A percentile compares a stretch with the other conserved stretches of the same genome.
These are phyloP conservation scores for Agraylea sexmaculata DNA, from an alignment of 1,140 invertebrate genomes.

Conservation along the genomic window DNA sequence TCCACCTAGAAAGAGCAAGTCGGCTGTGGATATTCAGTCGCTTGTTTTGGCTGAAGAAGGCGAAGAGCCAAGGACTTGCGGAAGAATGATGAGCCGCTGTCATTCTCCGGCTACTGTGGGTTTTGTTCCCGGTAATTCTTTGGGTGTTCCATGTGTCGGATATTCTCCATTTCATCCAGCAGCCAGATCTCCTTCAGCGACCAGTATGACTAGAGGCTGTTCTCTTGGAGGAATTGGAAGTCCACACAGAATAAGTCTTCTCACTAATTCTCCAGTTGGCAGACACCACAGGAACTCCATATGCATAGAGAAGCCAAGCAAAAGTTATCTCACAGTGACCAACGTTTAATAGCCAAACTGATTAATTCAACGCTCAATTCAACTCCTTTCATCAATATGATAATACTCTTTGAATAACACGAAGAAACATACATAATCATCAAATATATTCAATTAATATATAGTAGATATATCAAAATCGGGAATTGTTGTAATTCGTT, in stretches of 20 bases:
- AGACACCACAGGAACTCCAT: constrained; percentile 20
- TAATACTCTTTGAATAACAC: not conserved
- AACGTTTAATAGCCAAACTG: constrained; percentile 16
- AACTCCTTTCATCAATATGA: not conserved
- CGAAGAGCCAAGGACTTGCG: constrained; percentile 7
- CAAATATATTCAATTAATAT: not conserved
- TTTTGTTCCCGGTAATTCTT: constrained; percentile 19
- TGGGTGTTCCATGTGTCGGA: constrained; percentile 16
- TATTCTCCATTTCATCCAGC: not conserved
- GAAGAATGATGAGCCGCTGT: constrained; percentile 7
- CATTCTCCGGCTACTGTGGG: constrained; percentile 18
- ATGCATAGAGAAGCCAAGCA: constrained; percentile 18
- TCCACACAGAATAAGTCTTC: constrained; percentile 10
- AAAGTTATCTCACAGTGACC: constrained; percentile 20
- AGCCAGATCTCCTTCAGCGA: not conserved
- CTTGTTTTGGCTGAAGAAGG: constrained; percentile 46
- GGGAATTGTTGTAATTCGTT: not conserved
- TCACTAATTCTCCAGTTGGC: constrained; percentile 9
- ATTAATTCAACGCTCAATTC: not conserved
- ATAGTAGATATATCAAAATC: not conserved
- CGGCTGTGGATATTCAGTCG: constrained; percentile 71
- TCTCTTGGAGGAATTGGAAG: constrained; percentile 15
- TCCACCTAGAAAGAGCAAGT: constrained; percentile 59
- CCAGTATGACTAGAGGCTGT: constrained; percentile 8
- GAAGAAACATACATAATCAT: not conserved